Conservation (phyloP, 2,113 vertebrate species). For the Alouatta palliata region DNA sequence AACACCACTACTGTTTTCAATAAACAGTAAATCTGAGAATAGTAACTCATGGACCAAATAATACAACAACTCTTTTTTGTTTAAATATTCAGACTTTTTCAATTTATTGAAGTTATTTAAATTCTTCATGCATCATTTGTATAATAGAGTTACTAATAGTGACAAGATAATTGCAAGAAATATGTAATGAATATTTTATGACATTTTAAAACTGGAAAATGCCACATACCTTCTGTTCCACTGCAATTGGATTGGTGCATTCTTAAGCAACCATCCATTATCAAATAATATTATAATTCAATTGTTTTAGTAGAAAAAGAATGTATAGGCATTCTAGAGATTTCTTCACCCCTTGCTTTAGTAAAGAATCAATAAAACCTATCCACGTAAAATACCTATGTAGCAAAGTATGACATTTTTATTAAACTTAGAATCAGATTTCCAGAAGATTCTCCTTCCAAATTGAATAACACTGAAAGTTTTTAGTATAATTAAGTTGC, state of each 20-base stretch:
- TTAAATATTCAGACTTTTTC: not conserved
- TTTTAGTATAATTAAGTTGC: not conserved
- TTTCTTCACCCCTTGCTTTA: not conserved
- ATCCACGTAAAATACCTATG: not conserved
- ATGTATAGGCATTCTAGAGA: not conserved
- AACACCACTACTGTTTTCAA: not conserved
- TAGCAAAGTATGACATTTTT: not conserved
- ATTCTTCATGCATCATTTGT: slow-evolving; percentile 29
- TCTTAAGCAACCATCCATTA: not conserved
- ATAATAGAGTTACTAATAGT: slow-evolving; percentile 14
- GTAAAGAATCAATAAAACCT: not conserved
- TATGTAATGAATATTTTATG: not conserved
- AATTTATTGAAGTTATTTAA: not conserved
- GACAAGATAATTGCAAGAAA: slow-evolving; percentile 18
- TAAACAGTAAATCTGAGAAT: not conserved
- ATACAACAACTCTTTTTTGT: not conserved
- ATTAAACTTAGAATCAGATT: not conserved
- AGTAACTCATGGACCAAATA: not conserved
- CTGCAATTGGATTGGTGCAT: not conserved
- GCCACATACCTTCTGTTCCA: not conserved
- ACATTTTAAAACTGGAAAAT: slow-evolving; percentile 31
- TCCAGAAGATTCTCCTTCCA: not conserved
- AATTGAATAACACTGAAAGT: not conserved
- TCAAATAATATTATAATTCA: not conserved
- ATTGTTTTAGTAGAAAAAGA: not conserved